phyloP scores from a whole-genome alignment of 2,888 invertebrate species.

The Apotomis betuletana region DNA sequence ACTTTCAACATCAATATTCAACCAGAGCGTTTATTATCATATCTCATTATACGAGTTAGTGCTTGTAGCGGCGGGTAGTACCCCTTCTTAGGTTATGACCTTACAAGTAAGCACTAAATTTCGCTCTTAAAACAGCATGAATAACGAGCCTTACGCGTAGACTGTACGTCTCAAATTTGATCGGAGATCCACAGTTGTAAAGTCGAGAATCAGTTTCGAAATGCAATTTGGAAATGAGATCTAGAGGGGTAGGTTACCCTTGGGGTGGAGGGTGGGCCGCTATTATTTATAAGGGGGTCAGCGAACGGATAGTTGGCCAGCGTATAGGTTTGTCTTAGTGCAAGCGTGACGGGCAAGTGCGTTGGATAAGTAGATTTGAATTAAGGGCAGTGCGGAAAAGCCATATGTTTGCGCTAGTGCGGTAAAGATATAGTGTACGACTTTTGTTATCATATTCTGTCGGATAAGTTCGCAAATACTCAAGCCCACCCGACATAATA shows the following conservation, averaged over 20 bases:
- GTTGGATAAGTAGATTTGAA: constrained; percentile 31
- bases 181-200: constrained; percentile 59
- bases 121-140: constrained; percentile 53
- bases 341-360: constrained; percentile 50
- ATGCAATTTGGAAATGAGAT: constrained; percentile 84
- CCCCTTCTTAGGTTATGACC: constrained; percentile 79
- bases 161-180: constrained; percentile 52
- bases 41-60: constrained; percentile 84
- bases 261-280: constrained; percentile 75
- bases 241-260: constrained; percentile 76
- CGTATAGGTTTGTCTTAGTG: constrained; percentile 59
- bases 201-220: constrained; percentile 80
- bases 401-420: not conserved
- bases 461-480: too few species aligned
- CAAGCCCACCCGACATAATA: too few species aligned
- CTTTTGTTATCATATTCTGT: too few species aligned
- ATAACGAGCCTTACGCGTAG: constrained; percentile 51
- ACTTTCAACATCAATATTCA: constrained; percentile 82
- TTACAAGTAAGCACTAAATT: constrained; percentile 67
- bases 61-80: constrained; percentile 70
- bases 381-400: not conserved
- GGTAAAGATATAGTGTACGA: too few species aligned
- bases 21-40: constrained; percentile 82
- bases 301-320: constrained; percentile 70
- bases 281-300: constrained; percentile 84